These are phyloP conservation scores for Syrrhaptes paradoxus DNA, from an alignment of 2,113 vertebrate species.

Conservation along the genomic window DNA sequence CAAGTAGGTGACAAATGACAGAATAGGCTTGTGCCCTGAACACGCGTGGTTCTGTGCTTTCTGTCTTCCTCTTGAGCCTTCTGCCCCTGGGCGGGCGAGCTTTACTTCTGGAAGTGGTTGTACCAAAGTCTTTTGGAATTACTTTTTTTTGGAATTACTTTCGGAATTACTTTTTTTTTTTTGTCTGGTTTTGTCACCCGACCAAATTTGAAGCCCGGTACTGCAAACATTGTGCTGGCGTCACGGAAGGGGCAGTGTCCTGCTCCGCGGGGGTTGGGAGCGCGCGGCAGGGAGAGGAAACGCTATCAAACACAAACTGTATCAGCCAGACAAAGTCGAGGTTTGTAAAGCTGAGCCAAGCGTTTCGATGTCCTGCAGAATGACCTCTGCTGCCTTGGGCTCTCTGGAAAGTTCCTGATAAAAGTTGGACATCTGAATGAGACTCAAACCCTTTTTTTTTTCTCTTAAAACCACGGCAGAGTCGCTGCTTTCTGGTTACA, in stretches of 20 bases:
- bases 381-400: not conserved
- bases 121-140: not conserved
- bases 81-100: rapidly evolving
- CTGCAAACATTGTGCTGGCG: not conserved
- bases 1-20: not conserved
- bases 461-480: not conserved
- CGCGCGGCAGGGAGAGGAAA: rapidly evolving
- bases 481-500: not conserved
- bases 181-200: not conserved
- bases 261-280: rapidly evolving
- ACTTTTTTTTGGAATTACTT: no score
- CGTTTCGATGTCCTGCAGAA: not conserved
- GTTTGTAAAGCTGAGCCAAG: not conserved
- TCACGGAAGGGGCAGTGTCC: not conserved
- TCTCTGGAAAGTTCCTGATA: not conserved
- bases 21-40: not conserved
- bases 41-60: rapidly evolving
- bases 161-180: not conserved
- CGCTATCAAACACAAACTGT: not conserved
- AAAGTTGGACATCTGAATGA: not conserved
- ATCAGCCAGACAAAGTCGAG: not conserved
- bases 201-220: not conserved
- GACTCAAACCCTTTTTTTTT: not conserved
- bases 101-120: not conserved
- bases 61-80: not conserved